Evolutionary conservation across 1,140 invertebrate species (phyloP).

Genomic region (Macrobrachium nipponense): DNA sequence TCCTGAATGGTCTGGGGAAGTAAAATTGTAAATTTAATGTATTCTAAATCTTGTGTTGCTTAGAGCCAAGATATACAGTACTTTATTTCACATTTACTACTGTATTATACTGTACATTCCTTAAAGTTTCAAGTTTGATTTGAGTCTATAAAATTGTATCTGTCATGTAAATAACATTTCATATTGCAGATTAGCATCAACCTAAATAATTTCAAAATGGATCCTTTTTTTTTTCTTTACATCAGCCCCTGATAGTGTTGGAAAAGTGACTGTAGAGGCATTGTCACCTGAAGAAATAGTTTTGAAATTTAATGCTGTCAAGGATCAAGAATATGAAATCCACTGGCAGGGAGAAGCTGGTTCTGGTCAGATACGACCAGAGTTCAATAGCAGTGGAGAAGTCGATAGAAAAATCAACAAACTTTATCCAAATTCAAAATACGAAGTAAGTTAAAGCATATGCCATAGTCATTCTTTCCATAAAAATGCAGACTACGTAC

Average conservation of each 20-base stretch:
- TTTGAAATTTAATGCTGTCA: slow-evolving; percentile 4
- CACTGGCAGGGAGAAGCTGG: slow-evolving; percentile 24
- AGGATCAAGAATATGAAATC: slow-evolving; percentile 28
- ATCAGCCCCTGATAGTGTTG: slow-evolving; percentile 41
- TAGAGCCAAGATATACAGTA: too few relatives aligned
- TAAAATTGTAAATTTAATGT: too few relatives aligned
- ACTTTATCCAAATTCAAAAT: slow-evolving; percentile 36
- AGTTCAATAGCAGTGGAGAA: too few relatives aligned
- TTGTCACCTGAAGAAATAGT: slow-evolving; percentile 38
- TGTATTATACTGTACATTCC: not conserved
- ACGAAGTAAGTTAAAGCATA: slow-evolving; percentile 10
- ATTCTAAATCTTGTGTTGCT: too few relatives aligned
- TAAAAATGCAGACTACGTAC: not conserved
- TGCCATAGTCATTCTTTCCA: not conserved
- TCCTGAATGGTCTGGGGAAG: too few relatives aligned
- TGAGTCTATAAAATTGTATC: not conserved
- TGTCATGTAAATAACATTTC: not conserved
- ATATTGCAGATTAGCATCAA: too few relatives aligned
- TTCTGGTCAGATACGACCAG: too few relatives aligned
- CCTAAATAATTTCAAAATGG: not conserved
- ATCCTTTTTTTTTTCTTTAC: not conserved
- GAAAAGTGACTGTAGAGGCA: slow-evolving; percentile 19
- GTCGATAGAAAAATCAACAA: not conserved
- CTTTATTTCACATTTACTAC: too few relatives aligned
- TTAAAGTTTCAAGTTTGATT: not conserved